Evolutionary conservation across 2,113 vertebrate genomes (phyloP), one percentile per base, ranked within the genome.

Genomic region (Tupaia chinensis): DNA sequence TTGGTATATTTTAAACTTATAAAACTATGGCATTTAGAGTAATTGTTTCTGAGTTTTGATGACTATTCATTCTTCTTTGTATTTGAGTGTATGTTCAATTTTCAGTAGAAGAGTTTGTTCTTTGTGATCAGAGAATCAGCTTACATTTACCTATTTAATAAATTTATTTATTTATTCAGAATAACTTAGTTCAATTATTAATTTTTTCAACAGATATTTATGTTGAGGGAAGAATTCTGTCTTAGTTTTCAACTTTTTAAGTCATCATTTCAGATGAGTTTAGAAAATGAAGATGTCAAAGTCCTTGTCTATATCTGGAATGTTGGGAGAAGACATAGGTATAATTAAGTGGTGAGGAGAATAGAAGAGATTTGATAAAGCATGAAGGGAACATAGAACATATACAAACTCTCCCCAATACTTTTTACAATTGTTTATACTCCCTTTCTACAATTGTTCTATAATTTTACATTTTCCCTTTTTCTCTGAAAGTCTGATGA

Each of bases 1-100:
- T 86, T 92, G 63, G 34, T 86, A 32, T 89, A 90, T 87, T 87
- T 97, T 61, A 93, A 94, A 95, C 86, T 34, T 22, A 86, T 91
- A 69, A 88, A 95, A 92, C 82, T 78, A n/a, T 68, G 73, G 13
- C 25, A 95, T 94, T 96, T 93, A 58, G n/a, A 94, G 19, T 83
- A 81, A 63, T 89, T 87, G 8, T 90, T 94, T 54, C 44, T 91
- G 58, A 69, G 7, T 27, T 93, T 84, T 89, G 74, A 78, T 91
- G 4, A 91, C 92, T 94, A 79, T 93, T 79, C 25, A 93, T 78
- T 63, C 16, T n/a, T 44, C 22, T 58, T 5, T 53, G 17, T 89
- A 63, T 89, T 96, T 92, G 11, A 54, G 54, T 90, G 89, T 54
- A 90, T 74, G 85, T 44, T 86, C 89, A 93, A 97, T 27, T 78